Evolutionary conservation across 2,888 invertebrate genomes (phyloP).

Genomic region (Protonemura montana): DNA sequence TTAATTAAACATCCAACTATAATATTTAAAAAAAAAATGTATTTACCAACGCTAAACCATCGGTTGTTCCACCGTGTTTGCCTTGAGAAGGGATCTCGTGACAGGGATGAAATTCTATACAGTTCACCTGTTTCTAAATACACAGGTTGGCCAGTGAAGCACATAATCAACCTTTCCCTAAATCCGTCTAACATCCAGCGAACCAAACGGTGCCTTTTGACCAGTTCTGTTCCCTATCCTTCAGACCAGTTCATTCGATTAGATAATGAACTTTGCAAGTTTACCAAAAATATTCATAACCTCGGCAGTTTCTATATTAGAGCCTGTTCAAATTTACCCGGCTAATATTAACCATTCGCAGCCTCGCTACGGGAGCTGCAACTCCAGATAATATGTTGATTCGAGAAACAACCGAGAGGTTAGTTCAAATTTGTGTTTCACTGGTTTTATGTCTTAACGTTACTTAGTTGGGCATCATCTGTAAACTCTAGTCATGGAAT

Average conservation of each 20-base stretch:
- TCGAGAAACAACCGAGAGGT: constrained; percentile 28
- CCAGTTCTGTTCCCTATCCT: background rate
- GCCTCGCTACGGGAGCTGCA: background rate
- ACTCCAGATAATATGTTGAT: constrained; percentile 1
- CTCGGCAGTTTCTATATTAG: background rate
- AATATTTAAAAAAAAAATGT: no score
- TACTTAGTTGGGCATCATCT: no score
- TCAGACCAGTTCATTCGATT: background rate
- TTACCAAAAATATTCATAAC: background rate
- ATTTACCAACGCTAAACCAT: no score
- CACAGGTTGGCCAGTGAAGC: background rate
- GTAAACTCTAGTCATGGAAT: no score
- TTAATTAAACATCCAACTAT: no score
- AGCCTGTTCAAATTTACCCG: background rate
- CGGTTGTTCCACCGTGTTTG: no score
- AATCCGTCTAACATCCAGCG: background rate
- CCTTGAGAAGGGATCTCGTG: background rate
- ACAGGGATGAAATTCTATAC: background rate
- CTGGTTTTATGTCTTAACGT: background rate
- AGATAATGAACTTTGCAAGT: background rate
- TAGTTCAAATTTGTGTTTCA: background rate
- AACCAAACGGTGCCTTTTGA: background rate
- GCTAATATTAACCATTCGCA: background rate
- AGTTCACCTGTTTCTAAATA: background rate
- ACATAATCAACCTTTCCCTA: background rate